These are phyloP conservation scores for Myoxocephalus aenaeus DNA, from an alignment of 2,797 vertebrate genomes.

Conservation along the genomic window DNA sequence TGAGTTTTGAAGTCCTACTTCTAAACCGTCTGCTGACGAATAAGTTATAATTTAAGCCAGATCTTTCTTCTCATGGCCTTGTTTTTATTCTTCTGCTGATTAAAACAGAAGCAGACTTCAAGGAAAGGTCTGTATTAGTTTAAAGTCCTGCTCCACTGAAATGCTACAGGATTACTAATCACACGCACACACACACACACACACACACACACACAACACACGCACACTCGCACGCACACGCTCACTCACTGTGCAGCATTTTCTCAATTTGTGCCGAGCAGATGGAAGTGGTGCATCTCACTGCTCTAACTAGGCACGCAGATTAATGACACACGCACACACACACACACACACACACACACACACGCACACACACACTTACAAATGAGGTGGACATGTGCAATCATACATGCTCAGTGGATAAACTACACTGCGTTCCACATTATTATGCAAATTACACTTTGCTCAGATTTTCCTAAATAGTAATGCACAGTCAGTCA, in stretches of 20 bases:
- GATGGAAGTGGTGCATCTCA: constrained; percentile 72
- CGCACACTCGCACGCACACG: constrained; percentile 5
- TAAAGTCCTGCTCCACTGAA: constrained; percentile 41
- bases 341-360: constrained; percentile 11
- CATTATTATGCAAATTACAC: too few relatives aligned
- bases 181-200: background rate
- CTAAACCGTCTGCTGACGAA: background rate
- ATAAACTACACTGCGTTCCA: too few relatives aligned
- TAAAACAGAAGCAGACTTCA: constrained; percentile 11
- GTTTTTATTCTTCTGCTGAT: background rate
- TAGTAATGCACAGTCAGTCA: too few relatives aligned
- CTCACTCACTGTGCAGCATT: constrained; percentile 20
- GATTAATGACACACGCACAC: constrained; percentile 56
- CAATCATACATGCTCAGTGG: constrained; percentile 50
- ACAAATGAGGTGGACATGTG: constrained; percentile 48
- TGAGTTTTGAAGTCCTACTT: background rate
- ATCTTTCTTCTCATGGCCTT: background rate
- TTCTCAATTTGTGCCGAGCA: constrained; percentile 63
- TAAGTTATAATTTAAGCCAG: background rate
- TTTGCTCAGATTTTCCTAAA: too few relatives aligned
- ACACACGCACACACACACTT: constrained; percentile 14
- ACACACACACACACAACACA: constrained; percentile 10
- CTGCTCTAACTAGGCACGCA: constrained; percentile 58
- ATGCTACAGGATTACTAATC: constrained; percentile 55
- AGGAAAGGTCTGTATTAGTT: constrained; percentile 20